Conservation (phyloP, 2,797 vertebrate genomes). For the Xerus rutilus region DNA sequence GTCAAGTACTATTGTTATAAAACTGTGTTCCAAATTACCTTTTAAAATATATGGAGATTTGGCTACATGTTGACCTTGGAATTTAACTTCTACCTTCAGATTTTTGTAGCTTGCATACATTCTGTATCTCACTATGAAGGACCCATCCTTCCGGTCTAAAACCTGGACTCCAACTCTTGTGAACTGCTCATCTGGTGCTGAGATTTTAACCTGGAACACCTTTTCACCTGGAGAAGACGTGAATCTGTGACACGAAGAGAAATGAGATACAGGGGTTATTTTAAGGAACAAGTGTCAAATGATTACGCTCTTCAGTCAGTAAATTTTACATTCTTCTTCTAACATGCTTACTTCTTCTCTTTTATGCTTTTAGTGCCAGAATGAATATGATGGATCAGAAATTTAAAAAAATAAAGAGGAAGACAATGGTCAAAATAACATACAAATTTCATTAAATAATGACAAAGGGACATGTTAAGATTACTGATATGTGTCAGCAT, state of each 20-base stretch:
- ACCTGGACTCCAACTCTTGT: constrained; percentile 96
- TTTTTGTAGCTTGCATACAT: constrained; percentile 97
- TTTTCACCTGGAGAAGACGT: constrained; percentile 95
- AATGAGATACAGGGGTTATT: not conserved
- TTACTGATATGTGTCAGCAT: not conserved
- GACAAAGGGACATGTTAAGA: not conserved
- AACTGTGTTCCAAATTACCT: constrained; percentile 89
- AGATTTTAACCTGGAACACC: constrained; percentile 94
- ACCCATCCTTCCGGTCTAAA: constrained; percentile 96
- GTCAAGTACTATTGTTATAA: not conserved
- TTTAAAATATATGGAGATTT: constrained; percentile 94
- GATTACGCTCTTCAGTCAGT: not conserved
- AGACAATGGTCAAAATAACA: not conserved
- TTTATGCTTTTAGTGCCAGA: not conserved
- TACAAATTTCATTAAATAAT: not conserved
- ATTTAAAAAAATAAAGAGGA: not conserved
- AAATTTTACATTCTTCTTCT: not conserved
- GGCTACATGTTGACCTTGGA: constrained; percentile 90
- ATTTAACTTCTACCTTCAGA: constrained; percentile 92
- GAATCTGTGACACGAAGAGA: constrained; percentile 89
- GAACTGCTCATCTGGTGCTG: constrained; percentile 93
- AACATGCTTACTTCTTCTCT: not conserved
- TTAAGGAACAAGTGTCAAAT: not conserved
- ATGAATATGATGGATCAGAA: not conserved
- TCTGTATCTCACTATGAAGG: constrained; percentile 96